Evolutionary conservation across 2,113 vertebrate species (phyloP).

Genomic region (Cygnus buccinator): DNA sequence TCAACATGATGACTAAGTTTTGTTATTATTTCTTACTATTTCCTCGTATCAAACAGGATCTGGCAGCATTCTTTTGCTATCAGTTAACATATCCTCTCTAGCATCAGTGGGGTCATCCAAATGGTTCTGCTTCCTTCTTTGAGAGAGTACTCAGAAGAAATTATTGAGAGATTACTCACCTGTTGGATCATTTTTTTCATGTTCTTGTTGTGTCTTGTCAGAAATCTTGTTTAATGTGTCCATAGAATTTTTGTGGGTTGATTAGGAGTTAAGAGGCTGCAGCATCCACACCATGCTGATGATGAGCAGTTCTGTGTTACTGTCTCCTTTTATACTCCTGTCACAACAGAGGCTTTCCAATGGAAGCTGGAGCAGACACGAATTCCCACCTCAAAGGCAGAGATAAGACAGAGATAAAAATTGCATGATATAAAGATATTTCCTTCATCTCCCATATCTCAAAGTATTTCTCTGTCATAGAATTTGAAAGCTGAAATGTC

Average conservation of each 20-base stretch:
- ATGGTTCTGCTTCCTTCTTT: background rate
- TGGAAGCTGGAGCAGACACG: background rate
- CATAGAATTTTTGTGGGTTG: background rate
- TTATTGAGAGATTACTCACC: background rate
- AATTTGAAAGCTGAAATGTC: background rate
- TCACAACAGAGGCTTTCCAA: background rate
- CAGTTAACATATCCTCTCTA: background rate
- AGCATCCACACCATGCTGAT: rapidly evolving
- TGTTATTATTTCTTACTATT: background rate
- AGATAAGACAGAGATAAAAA: background rate
- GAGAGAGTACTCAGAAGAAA: background rate
- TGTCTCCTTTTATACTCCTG: background rate
- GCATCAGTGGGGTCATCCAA: background rate
- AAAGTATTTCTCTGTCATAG: background rate
- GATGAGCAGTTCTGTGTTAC: background rate
- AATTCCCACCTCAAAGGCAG: background rate
- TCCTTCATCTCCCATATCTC: background rate
- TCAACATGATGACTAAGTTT: background rate
- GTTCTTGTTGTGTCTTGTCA: background rate
- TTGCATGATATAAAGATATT: background rate
- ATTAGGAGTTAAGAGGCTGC: background rate
- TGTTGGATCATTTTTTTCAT: background rate
- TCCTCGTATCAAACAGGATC: background rate
- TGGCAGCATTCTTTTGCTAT: slow-evolving; percentile 12
- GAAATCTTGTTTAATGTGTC: background rate